Base-by-base conservation (phyloP, 2,113 vertebrate species). In the Oceanites oceanicus region DNA sequence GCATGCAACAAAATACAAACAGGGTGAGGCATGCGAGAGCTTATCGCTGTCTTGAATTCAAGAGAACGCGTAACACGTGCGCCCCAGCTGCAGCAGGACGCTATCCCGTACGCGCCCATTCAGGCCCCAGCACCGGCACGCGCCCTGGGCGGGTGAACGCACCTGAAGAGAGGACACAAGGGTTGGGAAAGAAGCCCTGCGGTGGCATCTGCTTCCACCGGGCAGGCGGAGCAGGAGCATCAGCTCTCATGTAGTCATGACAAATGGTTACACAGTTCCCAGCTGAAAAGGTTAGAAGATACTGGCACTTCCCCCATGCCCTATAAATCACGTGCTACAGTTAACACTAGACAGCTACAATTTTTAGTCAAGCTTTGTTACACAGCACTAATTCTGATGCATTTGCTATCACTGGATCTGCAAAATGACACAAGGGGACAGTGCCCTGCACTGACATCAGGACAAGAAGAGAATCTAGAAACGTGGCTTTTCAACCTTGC, bases 11-110 rank as follows among this genome's bases (percentile, higher is more conserved):
- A 30, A 76, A 74, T 10, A 73, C 13, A 38, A 32, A 34, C 56
- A 55, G 23, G 5, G 52, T 30, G 22, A 84, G 62, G 45, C 27
- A 56, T 0, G 4, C 4, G 27, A 63, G 53, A 67, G 13, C 27
- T 36, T 27, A 30, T 10, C 0, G 2, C 18, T 22, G 11, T 58
- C 67, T 10, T 55, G n/a, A 76, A 49, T 17, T 79, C 49, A 44
- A 55, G 30, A 36, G 11, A 42, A 50, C 0, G 3, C 3, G 0
- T 12, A 45, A 66, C 25, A 34, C 6, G 0, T 0, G 9, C 15
- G 36, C 13, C 29, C 63, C 34, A 45, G 4, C 15, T 9, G 20
- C n/a, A 19, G 26, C 13, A 55, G 29, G 13, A 44, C 13, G 9
- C 34, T 55, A 71, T 8, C 27, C 30, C 11, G 7, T 15, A 27